Conservation (phyloP, 2,888 invertebrate genomes). For the Cryptosula pallasiana region DNA sequence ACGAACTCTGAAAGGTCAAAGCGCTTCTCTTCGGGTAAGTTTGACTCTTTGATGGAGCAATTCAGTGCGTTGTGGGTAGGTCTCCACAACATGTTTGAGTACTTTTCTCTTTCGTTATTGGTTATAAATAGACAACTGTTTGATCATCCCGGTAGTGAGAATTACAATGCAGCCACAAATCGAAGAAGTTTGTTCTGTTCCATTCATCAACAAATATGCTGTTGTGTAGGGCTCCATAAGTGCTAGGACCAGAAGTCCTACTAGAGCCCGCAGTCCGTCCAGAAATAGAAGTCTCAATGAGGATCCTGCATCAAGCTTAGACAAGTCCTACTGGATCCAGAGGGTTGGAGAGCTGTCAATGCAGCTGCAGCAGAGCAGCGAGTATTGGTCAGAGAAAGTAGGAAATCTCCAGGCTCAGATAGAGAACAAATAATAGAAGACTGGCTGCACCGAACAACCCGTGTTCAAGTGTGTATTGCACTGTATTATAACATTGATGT, state of each 20-base stretch:
- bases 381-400: constrained; percentile 51
- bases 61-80: too few relatives aligned
- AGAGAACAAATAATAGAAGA: constrained; percentile 25
- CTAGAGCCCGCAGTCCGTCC: not conserved
- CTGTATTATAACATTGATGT: too few relatives aligned
- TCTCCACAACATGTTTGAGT: not conserved
- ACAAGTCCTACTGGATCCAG: constrained; percentile 51
- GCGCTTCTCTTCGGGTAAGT: not conserved
- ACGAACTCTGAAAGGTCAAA: constrained; percentile 3
- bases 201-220: too few relatives aligned
- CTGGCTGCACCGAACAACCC: not conserved
- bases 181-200: too few relatives aligned
- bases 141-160: not conserved
- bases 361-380: constrained; percentile 50
- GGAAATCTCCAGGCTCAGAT: constrained; percentile 32
- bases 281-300: not conserved
- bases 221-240: not conserved
- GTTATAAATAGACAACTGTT: not conserved
- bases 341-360: constrained; percentile 49
- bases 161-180: not conserved
- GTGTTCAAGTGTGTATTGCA: too few relatives aligned
- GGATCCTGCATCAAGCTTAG: constrained; percentile 30
- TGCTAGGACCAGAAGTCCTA: constrained; percentile 10
- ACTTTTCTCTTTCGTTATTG: not conserved
- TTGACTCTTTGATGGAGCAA: not conserved